Evolutionary conservation across 2,888 invertebrate genomes (phyloP), one percentile per base, ranked within the genome.

Genomic region (Dyspetes luteomarginatus): DNA sequence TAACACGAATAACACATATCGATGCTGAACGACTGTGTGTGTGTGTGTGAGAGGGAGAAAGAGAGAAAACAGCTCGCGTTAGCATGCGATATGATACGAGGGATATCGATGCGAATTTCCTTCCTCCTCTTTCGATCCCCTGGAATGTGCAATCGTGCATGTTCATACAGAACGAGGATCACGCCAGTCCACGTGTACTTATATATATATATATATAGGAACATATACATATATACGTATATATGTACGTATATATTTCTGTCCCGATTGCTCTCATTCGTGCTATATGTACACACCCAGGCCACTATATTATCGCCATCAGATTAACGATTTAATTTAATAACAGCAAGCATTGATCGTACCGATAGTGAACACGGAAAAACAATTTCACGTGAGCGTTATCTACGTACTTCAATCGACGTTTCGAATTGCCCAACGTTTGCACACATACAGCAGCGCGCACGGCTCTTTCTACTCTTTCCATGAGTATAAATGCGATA

Each of bases 301-400:
- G 81, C 82, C 86, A 84, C 87, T 88, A 87, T 86, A 88, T 88
- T 87, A 88, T 87, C 88, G 84, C 84, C 85, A 89, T 88, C 88
- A 86, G 87, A 87, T 89, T 86, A 89, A 84, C 87, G 84, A 86
- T 89, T 88, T 88, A 88, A 89, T 89, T 89, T 87, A 89, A 89
- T 89, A 89, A 82, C 79, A 86, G 83, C 84, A 84, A 83, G 82
- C 82, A 83, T 84, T 83, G 89, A 89, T 88, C 87, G 86, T 50
- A 55, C 43, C 82, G 89, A 88, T 88, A 86, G 82, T 83, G 83
- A 86, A 88, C 87, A 87, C 85, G 86, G 86, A 87, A 89, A 89
- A 89, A 88, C 87, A 89, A 87, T 88, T 88, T 88, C 83, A 74
- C 78, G 64, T 73, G 68, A 81, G 50, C 73, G 77, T 81, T 81